phyloP scores from a whole-genome alignment of 1,140 invertebrate genomes.

The Araneus ventricosus region DNA sequence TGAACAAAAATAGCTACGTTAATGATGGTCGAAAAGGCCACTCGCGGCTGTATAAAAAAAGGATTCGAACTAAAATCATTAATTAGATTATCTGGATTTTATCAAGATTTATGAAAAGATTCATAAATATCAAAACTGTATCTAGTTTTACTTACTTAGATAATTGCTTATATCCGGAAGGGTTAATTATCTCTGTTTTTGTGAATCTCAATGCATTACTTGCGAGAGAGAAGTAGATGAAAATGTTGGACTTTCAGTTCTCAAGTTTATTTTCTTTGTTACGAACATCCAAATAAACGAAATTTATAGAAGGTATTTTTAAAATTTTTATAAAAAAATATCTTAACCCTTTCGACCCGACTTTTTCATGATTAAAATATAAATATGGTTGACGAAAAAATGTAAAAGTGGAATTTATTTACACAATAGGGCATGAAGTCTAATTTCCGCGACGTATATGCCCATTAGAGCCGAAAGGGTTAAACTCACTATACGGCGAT shows the following conservation, averaged over 20 bases:
- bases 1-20: constrained; percentile 26
- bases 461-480: too few relatives aligned
- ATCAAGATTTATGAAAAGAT: constrained; percentile 17
- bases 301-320: too few relatives aligned
- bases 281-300: too few relatives aligned
- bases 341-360: too few relatives aligned
- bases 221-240: not conserved
- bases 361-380: too few relatives aligned
- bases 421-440: too few relatives aligned
- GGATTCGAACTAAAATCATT: not conserved
- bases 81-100: not conserved
- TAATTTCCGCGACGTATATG: too few relatives aligned
- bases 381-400: too few relatives aligned
- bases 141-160: not conserved
- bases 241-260: not conserved
- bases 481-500: too few relatives aligned
- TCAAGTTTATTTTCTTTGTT: not conserved
- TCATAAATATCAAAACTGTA: not conserved
- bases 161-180: not conserved
- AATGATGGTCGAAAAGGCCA: not conserved
- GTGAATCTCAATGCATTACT: not conserved
- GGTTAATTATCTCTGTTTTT: not conserved
- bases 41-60: not conserved
- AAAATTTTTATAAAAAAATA: too few relatives aligned
- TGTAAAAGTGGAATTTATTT: too few relatives aligned